Percentiles rank a stretch among this genome's conserved stretches.
phyloP scores from a whole-genome alignment of 2,888 invertebrate genomes.

The Drosophila meridionalis region DNA sequence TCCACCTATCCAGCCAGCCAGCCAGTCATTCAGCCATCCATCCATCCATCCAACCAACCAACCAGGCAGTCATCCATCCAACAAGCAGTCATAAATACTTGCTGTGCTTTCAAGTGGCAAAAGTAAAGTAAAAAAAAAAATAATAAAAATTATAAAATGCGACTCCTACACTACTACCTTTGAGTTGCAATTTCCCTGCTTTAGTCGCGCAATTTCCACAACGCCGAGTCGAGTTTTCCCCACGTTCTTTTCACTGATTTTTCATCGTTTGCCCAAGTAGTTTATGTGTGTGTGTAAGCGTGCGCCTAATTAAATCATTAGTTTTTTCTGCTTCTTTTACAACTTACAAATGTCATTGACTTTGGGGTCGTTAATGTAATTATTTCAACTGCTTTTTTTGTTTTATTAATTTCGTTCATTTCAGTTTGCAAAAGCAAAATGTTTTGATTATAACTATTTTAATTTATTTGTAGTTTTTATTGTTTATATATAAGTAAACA shows the following conservation, averaged over 20 bases:
- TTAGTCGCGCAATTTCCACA: slow-evolving; percentile 52
- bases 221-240: slow-evolving; percentile 39
- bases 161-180: slow-evolving; percentile 70
- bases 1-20: slow-evolving; percentile 20
- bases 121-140: slow-evolving; percentile 26
- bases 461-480: background rate
- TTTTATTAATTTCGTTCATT: background rate
- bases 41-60: slow-evolving; percentile 35
- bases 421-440: background rate
- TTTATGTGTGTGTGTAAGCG: slow-evolving; percentile 34
- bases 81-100: slow-evolving; percentile 73
- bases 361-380: slow-evolving; percentile 27
- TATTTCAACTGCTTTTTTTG: slow-evolving; percentile 7
- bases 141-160: slow-evolving; percentile 66
- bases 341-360: slow-evolving; percentile 54
- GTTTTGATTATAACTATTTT: background rate
- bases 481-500: background rate
- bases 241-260: slow-evolving; percentile 69
- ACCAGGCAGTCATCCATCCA: slow-evolving; percentile 56
- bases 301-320: slow-evolving; percentile 69
- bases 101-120: slow-evolving; percentile 77
- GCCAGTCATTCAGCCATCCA: slow-evolving; percentile 19
- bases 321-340: slow-evolving; percentile 24
- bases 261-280: slow-evolving; percentile 40
- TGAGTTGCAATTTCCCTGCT: slow-evolving; percentile 48